Evolutionary conservation across 2,888 invertebrate species (phyloP).

Genomic region (Loripinus fragilis): DNA sequence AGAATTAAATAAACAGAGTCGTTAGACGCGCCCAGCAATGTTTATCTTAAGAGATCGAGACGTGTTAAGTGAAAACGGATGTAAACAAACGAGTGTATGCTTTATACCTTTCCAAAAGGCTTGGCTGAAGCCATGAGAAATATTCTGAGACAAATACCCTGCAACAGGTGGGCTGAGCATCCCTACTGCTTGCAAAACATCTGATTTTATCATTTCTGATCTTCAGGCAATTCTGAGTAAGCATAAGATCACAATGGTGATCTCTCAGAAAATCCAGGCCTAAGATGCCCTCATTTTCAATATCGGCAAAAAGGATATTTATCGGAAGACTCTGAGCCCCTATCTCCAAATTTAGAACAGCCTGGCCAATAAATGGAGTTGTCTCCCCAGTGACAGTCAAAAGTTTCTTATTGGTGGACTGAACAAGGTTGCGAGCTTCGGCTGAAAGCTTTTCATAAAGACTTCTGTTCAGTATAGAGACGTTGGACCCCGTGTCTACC

Average conservation of each 20-base stretch:
- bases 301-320: background rate
- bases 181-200: background rate
- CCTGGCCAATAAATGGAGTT: background rate
- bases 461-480: background rate
- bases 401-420: background rate
- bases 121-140: too few relatives aligned
- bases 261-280: background rate
- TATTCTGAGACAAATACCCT: background rate
- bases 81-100: too few relatives aligned
- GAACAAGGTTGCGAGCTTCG: background rate
- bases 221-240: background rate
- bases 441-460: background rate
- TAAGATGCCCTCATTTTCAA: background rate
- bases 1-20: too few relatives aligned
- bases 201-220: background rate
- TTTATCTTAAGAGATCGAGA: too few relatives aligned
- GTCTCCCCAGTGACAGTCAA: background rate
- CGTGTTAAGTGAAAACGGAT: too few relatives aligned
- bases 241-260: background rate
- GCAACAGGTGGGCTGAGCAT: background rate
- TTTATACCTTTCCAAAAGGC: too few relatives aligned
- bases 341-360: background rate
- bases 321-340: background rate
- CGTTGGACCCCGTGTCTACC: background rate
- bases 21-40: too few relatives aligned